Percentiles rank a stretch among this genome's conserved stretches.
phyloP scores from a whole-genome alignment of 2,888 invertebrate species.

The Scaptomyza cyrtandrae region DNA sequence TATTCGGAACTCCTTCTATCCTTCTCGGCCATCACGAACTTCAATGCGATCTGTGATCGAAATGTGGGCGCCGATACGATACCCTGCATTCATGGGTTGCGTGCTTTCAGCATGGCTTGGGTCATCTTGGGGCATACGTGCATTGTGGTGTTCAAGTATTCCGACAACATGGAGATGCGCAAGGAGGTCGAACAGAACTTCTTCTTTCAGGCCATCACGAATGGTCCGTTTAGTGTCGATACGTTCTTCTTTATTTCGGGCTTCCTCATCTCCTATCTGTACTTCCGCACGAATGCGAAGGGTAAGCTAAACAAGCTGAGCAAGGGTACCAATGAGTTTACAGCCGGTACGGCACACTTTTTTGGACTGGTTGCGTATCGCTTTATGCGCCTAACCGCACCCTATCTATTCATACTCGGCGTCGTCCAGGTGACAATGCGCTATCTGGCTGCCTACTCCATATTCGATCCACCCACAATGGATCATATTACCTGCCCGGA shows the following conservation, averaged over 20 bases:
- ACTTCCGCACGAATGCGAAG: slow-evolving; percentile 91
- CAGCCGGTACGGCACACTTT: slow-evolving; percentile 89
- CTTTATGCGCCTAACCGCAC: slow-evolving; percentile 91
- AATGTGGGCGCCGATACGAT: slow-evolving; percentile 92
- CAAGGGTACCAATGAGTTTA: slow-evolving; percentile 87
- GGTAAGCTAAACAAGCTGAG: slow-evolving; percentile 89
- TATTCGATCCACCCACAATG: slow-evolving; percentile 92
- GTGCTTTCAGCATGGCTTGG: slow-evolving; percentile 89
- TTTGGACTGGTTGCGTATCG: slow-evolving; percentile 91
- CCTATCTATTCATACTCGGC: slow-evolving; percentile 93
- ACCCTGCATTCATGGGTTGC: slow-evolving; percentile 89
- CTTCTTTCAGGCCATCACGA: slow-evolving; percentile 91
- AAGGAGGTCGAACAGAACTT: slow-evolving; percentile 91
- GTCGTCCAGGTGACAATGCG: slow-evolving; percentile 94
- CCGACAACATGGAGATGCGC: slow-evolving; percentile 91
- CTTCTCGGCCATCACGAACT: slow-evolving; percentile 91
- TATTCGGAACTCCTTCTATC: slow-evolving; percentile 89
- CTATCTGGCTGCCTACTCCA: slow-evolving; percentile 92
- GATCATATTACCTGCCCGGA: slow-evolving; percentile 93
- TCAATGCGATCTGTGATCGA: slow-evolving; percentile 92
- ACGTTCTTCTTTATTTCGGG: slow-evolving; percentile 94
- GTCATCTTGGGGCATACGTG: slow-evolving; percentile 90
- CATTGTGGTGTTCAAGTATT: slow-evolving; percentile 92
- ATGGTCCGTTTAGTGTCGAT: slow-evolving; percentile 92
- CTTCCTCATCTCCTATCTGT: slow-evolving; percentile 92